A percentile compares a stretch with the other conserved stretches of the same genome.
Conservation (phyloP, 2,797 vertebrate species). For the Pteropus rufus region DNA sequence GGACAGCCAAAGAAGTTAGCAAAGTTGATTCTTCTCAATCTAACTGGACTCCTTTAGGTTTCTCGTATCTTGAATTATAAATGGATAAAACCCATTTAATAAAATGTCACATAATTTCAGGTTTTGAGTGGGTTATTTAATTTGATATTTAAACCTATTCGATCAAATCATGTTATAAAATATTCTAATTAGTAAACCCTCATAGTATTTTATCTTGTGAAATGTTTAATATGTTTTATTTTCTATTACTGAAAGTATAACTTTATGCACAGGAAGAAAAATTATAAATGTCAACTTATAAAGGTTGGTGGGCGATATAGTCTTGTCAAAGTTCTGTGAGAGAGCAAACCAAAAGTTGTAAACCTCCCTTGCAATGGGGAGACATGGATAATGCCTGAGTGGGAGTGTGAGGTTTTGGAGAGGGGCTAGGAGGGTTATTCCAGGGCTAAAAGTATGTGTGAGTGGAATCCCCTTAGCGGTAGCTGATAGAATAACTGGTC, state of each 20-base stretch:
- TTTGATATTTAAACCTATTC: background rate
- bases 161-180: slow-evolving; percentile 7
- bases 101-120: background rate
- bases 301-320: background rate
- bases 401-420: background rate
- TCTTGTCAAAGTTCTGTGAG: background rate
- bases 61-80: background rate
- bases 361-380: background rate
- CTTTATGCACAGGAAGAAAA: background rate
- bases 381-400: background rate
- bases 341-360: background rate
- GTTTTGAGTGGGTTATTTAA: background rate
- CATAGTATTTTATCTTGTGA: background rate
- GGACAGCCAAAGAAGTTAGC: background rate
- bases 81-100: background rate
- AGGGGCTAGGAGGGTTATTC: too few relatives aligned
- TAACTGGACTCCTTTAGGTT: background rate
- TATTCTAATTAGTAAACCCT: background rate
- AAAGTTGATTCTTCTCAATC: background rate
- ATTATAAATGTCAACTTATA: background rate
- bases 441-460: background rate
- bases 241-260: background rate
- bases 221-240: background rate
- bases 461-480: fast-evolving
- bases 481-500: background rate